Percentiles rank a stretch among this genome's conserved stretches.
These are phyloP conservation scores for Rallus limicola DNA, from an alignment of 2,113 vertebrate species.

Conservation along the genomic window DNA sequence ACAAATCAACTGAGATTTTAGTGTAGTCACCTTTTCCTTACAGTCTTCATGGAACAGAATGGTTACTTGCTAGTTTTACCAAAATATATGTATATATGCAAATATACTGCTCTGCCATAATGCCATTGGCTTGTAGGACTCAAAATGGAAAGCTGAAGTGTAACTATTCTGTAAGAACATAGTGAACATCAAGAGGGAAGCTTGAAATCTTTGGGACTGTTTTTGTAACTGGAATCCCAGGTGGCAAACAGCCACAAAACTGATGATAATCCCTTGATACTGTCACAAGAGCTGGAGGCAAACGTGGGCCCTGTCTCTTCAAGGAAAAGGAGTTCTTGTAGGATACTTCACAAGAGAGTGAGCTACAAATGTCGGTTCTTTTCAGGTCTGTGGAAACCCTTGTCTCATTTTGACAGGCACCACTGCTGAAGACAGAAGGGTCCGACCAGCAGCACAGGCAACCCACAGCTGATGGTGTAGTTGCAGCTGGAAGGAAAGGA, in stretches of 20 bases:
- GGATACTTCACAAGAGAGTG: not conserved
- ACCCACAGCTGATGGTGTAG: not conserved
- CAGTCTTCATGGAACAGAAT: not conserved
- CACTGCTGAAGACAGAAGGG: not conserved
- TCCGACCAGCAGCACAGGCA: not conserved
- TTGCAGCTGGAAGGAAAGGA: not conserved
- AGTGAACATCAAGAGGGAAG: not conserved
- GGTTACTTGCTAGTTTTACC: not conserved
- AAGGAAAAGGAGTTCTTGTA: not conserved
- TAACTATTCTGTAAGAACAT: not conserved
- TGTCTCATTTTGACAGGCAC: not conserved
- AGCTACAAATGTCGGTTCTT: not conserved
- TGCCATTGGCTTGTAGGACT: not conserved
- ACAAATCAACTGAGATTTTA: not conserved
- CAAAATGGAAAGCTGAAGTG: not conserved
- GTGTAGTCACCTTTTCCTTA: not conserved
- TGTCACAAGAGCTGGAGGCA: not conserved
- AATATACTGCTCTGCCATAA: not conserved
- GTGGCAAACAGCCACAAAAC: not conserved
- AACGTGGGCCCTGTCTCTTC: not conserved
- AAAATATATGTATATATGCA: too few species aligned
- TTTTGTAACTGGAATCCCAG: not conserved
- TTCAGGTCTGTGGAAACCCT: not conserved
- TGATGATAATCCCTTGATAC: not conserved
- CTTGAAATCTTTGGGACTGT: not conserved